Conservation (phyloP, 2,797 vertebrate genomes). For the Tamandua tetradactyla region DNA sequence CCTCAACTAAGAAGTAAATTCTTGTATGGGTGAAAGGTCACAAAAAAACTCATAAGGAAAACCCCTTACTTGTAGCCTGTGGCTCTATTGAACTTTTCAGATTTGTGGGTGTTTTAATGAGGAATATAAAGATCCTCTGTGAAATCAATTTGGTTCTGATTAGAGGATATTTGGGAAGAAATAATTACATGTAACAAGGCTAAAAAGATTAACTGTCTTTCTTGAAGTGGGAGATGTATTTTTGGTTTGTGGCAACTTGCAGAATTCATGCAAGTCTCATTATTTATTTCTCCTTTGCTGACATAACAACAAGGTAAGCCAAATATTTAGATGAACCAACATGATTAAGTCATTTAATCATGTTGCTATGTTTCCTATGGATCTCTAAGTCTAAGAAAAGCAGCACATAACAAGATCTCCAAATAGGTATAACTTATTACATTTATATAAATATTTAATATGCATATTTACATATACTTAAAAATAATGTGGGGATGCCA, state of each 20-base stretch:
- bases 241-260: background rate
- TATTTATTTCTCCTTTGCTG: background rate
- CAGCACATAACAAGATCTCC: background rate
- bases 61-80: background rate
- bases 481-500: background rate
- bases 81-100: background rate
- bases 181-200: background rate
- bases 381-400: background rate
- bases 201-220: background rate
- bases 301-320: background rate
- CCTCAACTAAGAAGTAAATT: background rate
- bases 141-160: background rate
- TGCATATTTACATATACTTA: too few relatives aligned
- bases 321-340: background rate
- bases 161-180: background rate
- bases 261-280: background rate
- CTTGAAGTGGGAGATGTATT: background rate
- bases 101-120: background rate
- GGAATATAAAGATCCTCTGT: background rate
- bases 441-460: background rate
- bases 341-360: background rate
- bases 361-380: background rate
- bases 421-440: background rate
- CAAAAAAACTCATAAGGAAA: background rate
- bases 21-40: background rate